phyloP scores from a whole-genome alignment of 1,140 invertebrate genomes.

The Drosophila orosa region DNA sequence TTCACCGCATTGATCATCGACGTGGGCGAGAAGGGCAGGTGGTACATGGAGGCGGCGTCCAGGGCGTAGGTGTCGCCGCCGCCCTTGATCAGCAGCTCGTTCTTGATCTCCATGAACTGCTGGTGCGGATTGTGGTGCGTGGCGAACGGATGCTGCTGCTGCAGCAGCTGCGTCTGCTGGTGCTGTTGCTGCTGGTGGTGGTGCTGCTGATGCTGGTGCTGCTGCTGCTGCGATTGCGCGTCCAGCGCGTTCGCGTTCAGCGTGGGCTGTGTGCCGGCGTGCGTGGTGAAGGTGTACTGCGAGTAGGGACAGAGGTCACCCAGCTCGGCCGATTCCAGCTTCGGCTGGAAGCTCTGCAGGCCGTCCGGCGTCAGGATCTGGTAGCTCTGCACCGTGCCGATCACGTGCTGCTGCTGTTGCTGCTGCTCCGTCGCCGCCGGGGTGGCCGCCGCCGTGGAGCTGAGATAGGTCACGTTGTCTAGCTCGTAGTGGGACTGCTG shows the following conservation, averaged over 20 bases:
- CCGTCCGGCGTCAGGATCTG: conserved; percentile 81
- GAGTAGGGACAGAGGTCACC: conserved; percentile 77
- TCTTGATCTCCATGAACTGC: conserved; percentile 83
- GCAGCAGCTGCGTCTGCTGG: conserved; percentile 54
- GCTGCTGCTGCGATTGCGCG: conserved; percentile 60
- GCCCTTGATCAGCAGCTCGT: conserved; percentile 79
- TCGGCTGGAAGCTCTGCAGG: conserved; percentile 78
- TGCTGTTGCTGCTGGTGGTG: conserved; percentile 70
- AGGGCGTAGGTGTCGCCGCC: conserved; percentile 74
- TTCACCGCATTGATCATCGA: conserved; percentile 83
- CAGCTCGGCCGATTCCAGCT: conserved; percentile 66
- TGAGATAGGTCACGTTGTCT: conserved; percentile 78
- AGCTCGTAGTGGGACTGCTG: conserved; percentile 78
- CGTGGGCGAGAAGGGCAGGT: conserved; percentile 82
- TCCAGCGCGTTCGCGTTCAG: conserved; percentile 70
- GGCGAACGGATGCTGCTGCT: conserved; percentile 68
- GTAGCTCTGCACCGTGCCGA: conserved; percentile 82
- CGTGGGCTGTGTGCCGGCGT: conserved; percentile 68
- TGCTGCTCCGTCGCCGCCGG: conserved; percentile 57
- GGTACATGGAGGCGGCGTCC: conserved; percentile 81
- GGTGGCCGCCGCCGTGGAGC: conserved; percentile 68
- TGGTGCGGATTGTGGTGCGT: conserved; percentile 71
- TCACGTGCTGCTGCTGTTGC: conserved; percentile 75
- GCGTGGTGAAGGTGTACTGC: conserved; percentile 77
- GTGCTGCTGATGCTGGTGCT: conserved; percentile 67